Evolutionary conservation across 1,140 invertebrate genomes (phyloP).

Genomic region (Dufourea novaeangliae): DNA sequence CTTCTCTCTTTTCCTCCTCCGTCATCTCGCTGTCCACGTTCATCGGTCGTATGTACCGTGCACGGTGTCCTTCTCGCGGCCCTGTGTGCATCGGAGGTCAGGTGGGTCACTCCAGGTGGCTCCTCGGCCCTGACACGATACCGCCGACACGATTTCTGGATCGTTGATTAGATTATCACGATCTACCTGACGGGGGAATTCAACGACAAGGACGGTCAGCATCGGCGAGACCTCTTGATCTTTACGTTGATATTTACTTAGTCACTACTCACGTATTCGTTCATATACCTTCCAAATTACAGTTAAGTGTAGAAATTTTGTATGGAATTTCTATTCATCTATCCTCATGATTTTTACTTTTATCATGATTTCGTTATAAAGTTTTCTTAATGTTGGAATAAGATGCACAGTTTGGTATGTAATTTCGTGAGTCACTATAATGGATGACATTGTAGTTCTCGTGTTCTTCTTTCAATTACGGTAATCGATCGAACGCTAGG

Average conservation of each 20-base stretch:
- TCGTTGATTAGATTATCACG: conserved; percentile 62
- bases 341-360: too few relatives aligned
- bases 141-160: conserved; percentile 57
- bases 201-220: background rate
- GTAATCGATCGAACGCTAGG: too few relatives aligned
- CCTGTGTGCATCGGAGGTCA: conserved; percentile 54
- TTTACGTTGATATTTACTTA: background rate
- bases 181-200: conserved; percentile 25
- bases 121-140: conserved; percentile 64
- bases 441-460: too few relatives aligned
- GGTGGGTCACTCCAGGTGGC: conserved; percentile 63
- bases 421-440: too few relatives aligned
- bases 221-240: background rate
- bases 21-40: conserved; percentile 19
- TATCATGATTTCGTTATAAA: too few relatives aligned
- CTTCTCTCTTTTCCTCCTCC: background rate
- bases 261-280: too few relatives aligned
- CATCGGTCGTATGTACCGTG: background rate
- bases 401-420: too few relatives aligned
- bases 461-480: too few relatives aligned
- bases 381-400: too few relatives aligned
- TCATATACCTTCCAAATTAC: too few relatives aligned
- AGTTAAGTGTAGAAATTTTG: too few relatives aligned
- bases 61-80: conserved; percentile 47
- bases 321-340: too few relatives aligned